Evolutionary conservation across 30 jellyfish, hydroid and myxozoan species (phyloP).

Genomic region (Hydractinia symbiolongicarpus): DNA sequence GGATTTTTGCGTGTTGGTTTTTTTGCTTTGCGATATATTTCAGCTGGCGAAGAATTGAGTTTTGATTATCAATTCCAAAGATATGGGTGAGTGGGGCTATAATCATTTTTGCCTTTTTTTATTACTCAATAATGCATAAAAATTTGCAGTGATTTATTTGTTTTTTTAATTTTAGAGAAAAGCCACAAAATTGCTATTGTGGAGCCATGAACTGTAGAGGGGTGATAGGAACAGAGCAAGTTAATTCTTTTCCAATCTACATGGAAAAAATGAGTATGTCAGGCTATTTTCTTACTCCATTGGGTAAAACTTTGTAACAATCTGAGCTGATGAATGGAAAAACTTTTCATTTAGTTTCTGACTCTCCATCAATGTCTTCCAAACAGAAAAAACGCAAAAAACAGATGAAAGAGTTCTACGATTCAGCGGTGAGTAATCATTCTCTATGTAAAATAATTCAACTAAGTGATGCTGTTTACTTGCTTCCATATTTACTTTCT

Average conservation of each 20-base stretch:
- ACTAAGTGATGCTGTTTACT: too few relatives aligned
- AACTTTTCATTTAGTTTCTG: constrained; percentile 11
- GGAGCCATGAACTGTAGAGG: constrained; percentile 90
- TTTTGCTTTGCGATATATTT: constrained; percentile 75
- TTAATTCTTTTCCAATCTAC: constrained; percentile 44
- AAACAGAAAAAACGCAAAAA: constrained; percentile 21
- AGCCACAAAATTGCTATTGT: constrained; percentile 90
- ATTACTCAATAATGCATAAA: background rate
- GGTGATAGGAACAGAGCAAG: constrained; percentile 81
- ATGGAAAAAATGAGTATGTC: constrained; percentile 35
- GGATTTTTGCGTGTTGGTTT: constrained; percentile 96
- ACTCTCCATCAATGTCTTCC: constrained; percentile 23
- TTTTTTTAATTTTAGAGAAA: constrained; percentile 51
- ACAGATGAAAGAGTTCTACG: constrained; percentile 34
- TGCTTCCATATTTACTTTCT: too few relatives aligned
- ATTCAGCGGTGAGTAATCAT: constrained; percentile 23
- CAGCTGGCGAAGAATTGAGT: constrained; percentile 84
- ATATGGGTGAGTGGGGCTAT: constrained; percentile 66
- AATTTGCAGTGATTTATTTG: background rate
- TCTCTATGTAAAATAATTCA: too few relatives aligned
- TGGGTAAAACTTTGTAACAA: background rate
- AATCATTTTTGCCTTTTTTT: background rate
- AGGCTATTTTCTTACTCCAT: background rate
- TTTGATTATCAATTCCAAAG: constrained; percentile 94
- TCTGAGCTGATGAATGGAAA: background rate